phyloP scores from a whole-genome alignment of 2,113 vertebrate species.

The Sebastes fasciatus region DNA sequence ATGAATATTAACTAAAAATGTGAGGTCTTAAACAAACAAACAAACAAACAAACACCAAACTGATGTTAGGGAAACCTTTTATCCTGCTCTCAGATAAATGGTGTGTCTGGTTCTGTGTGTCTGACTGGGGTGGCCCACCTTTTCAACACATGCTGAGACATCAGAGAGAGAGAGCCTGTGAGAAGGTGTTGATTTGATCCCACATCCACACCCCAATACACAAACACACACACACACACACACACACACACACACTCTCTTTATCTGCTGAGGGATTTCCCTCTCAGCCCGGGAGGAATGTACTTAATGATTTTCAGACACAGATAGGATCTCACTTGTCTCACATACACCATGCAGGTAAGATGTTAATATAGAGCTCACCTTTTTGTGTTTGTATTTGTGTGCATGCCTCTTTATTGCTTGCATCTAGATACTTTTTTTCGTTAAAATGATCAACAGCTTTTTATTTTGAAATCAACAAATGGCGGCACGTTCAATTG shows the following conservation, averaged over 20 bases:
- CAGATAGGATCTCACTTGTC: slow-evolving; percentile 52
- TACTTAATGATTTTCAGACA: slow-evolving; percentile 65
- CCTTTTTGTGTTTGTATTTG: background rate
- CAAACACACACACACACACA: slow-evolving; percentile 24
- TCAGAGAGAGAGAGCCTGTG: slow-evolving; percentile 60
- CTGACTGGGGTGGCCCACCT: slow-evolving; percentile 31
- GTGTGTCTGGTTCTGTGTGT: slow-evolving; percentile 50
- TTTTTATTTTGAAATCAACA: background rate
- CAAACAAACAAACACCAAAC: background rate
- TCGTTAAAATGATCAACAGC: background rate
- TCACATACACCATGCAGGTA: slow-evolving; percentile 26
- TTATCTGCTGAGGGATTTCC: slow-evolving; percentile 57
- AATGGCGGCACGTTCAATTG: background rate
- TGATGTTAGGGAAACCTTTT: slow-evolving; percentile 19
- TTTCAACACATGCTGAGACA: slow-evolving; percentile 66
- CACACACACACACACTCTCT: too few relatives aligned
- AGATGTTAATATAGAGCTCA: slow-evolving; percentile 1
- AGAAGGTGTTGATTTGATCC: slow-evolving; percentile 72
- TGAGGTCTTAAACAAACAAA: slow-evolving; percentile 27
- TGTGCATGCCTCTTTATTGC: background rate
- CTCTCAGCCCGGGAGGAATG: slow-evolving; percentile 53
- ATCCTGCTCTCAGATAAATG: slow-evolving; percentile 27
- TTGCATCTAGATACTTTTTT: background rate
- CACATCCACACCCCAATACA: slow-evolving; percentile 35
- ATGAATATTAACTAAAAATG: background rate